Evolutionary conservation across 1,140 invertebrate species (phyloP).

Genomic region (Scaptomyza pallida): DNA sequence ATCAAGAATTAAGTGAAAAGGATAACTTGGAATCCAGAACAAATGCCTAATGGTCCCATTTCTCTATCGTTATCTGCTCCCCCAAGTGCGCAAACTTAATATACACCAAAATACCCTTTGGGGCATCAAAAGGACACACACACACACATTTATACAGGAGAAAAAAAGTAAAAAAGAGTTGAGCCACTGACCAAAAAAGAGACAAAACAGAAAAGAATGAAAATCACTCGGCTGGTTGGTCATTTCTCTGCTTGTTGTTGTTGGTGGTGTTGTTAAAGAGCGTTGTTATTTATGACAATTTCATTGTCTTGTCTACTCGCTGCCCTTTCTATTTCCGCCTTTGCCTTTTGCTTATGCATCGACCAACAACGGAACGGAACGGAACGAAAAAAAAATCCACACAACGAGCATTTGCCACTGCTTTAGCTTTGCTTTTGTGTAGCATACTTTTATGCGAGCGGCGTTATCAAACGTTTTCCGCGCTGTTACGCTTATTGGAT

Average conservation of each 20-base stretch:
- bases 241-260: slow-evolving; percentile 22
- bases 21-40: neutral
- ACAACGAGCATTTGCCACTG: slow-evolving; percentile 25
- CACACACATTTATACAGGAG: too few relatives aligned
- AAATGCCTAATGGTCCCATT: slow-evolving; percentile 1
- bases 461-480: slow-evolving; percentile 79
- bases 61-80: slow-evolving; percentile 15
- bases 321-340: slow-evolving; percentile 73
- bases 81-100: slow-evolving; percentile 45
- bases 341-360: slow-evolving; percentile 71
- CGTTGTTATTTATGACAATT: slow-evolving; percentile 81
- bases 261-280: slow-evolving; percentile 60
- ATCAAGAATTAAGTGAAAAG: neutral
- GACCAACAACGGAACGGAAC: slow-evolving; percentile 38
- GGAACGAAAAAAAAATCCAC: slow-evolving; percentile 12
- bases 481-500: slow-evolving; percentile 62
- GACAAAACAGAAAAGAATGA: slow-evolving; percentile 3
- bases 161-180: slow-evolving; percentile 60
- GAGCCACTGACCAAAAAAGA: slow-evolving; percentile 66
- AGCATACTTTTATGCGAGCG: slow-evolving; percentile 72
- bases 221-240: slow-evolving; percentile 65
- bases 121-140: slow-evolving; percentile 62
- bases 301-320: slow-evolving; percentile 79
- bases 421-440: slow-evolving; percentile 54
- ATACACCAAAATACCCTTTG: slow-evolving; percentile 69